Evolutionary conservation across 2,113 vertebrate genomes (phyloP), one percentile per base, ranked within the genome.

Genomic region (Clarias macrocephalus): DNA sequence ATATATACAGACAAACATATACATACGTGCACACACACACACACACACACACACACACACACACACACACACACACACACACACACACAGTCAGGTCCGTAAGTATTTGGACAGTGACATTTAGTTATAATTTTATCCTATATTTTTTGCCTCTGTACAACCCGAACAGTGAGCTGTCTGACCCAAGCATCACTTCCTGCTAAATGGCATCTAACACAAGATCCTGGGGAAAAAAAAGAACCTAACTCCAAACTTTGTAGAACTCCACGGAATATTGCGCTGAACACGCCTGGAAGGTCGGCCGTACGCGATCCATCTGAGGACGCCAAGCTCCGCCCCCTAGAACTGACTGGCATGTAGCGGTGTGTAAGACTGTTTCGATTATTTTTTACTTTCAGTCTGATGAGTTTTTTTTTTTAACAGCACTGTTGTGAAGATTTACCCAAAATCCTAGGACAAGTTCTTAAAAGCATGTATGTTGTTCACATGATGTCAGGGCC

Each of bases 61-160:
- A 7, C 5, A 48, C 7, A 7, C 0, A 48, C 7, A 48, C 6
- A 6, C 3, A 5, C 5, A 5, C 3, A 3, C 42, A 42, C 42
- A 42, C 42, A 42, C 42, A 48, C 42, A 48, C 6, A 7, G 6
- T 48, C 42, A 48, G 42, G 12, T 48, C 28, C 42, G 5, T 48
- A 48, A 48, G 42, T 48, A 48, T 48, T 48, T 48, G 42, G 80
- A 95, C 93, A 93, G 93, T 93, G 62, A 19, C 3, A 56, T 28
- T 1, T 30, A 15, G 56, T 13, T 52, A 2, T 79, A 6, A 30
- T 15, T 77, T 1, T 42, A 2, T 25, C 2, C 25, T 9, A 25
- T 19, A 48, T 37, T 70, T 13, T 48, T 3, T 42, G 7, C 59
- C 52, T 79, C 37, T 83, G 57, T 59, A 59, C 57, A 3, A 18